A percentile compares a stretch with the other conserved stretches of the same genome.
Evolutionary conservation across 2,888 invertebrate genomes (phyloP).

Genomic region (Galeopsomyia nigrocyanea): DNA sequence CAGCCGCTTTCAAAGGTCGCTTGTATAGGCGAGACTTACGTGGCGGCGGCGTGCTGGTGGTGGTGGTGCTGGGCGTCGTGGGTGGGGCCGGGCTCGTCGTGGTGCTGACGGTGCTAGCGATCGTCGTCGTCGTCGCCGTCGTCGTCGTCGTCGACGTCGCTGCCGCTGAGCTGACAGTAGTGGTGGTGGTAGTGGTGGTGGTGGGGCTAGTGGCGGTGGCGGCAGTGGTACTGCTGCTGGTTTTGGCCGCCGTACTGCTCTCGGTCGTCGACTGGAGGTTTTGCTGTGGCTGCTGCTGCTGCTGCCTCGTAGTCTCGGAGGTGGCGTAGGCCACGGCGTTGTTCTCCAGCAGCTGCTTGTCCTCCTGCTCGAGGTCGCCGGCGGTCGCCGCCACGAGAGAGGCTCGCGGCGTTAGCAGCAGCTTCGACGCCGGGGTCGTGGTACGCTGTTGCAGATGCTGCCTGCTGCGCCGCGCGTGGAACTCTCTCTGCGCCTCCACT

Average conservation of each 20-base stretch:
- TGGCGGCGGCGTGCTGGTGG: constrained; percentile 69
- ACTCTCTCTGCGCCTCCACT: constrained; percentile 93
- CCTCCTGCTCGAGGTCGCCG: constrained; percentile 66
- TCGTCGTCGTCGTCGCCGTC: constrained; percentile 50
- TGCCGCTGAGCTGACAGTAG: constrained; percentile 59
- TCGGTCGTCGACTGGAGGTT: no score
- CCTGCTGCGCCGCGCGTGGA: constrained; percentile 74
- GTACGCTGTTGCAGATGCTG: constrained; percentile 58
- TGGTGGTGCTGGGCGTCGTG: constrained; percentile 63
- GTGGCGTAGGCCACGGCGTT: constrained; percentile 52
- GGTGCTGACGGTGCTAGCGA: constrained; percentile 60
- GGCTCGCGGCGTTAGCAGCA: constrained; percentile 68
- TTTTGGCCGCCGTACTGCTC: constrained; percentile 53
- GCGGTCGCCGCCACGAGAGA: constrained; percentile 68
- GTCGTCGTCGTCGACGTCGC: constrained; percentile 58
- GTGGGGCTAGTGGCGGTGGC: no score
- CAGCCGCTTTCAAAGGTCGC: no score
- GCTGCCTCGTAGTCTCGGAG: not conserved
- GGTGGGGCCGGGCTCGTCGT: constrained; percentile 61
- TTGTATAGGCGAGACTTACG: constrained; percentile 56
- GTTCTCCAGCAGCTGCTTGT: not conserved
- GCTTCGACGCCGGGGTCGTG: constrained; percentile 71
- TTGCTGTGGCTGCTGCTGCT: not conserved
- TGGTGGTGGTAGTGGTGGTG: not conserved
- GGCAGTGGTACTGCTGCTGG: no score